Percentiles rank a stretch among this genome's conserved stretches.
Evolutionary conservation across 1,140 invertebrate genomes (phyloP).

Genomic region (Prorops nasuta): DNA sequence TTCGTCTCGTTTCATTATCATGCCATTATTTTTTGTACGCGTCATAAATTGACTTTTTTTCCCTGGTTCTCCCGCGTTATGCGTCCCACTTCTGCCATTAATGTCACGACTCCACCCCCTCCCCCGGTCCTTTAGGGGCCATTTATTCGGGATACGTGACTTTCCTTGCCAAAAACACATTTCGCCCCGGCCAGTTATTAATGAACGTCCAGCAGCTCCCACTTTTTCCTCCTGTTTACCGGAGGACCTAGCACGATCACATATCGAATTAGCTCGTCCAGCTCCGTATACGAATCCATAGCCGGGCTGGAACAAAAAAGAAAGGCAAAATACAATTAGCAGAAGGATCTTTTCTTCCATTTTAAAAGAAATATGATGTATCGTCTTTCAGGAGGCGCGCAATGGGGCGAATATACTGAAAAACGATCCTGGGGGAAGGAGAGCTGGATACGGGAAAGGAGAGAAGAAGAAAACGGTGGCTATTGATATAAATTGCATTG

Average conservation of each 20-base stretch:
- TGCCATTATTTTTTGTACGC: slow-evolving; percentile 43
- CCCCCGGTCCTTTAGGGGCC: slow-evolving; percentile 14
- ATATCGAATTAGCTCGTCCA: background rate
- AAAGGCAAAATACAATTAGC: no score
- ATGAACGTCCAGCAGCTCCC: background rate
- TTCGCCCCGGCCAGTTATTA: slow-evolving; percentile 12
- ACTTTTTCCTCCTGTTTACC: background rate
- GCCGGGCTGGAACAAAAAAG: no score
- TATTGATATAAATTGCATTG: background rate
- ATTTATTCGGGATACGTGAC: slow-evolving; percentile 43
- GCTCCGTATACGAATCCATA: no score
- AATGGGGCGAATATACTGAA: no score
- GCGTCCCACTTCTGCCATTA: slow-evolving; percentile 48
- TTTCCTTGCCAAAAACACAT: slow-evolving; percentile 43
- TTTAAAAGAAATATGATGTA: no score
- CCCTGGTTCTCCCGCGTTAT: slow-evolving; percentile 41
- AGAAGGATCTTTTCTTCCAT: no score
- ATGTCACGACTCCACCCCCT: slow-evolving; percentile 30
- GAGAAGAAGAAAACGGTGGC: no score
- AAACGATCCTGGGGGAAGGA: no score
- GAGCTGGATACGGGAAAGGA: background rate
- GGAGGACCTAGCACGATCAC: no score
- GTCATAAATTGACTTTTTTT: slow-evolving; percentile 47
- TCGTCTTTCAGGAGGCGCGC: no score
- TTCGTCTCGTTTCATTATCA: slow-evolving; percentile 48